phyloP scores from a whole-genome alignment of 2,888 invertebrate species.

The Seira musarum region DNA sequence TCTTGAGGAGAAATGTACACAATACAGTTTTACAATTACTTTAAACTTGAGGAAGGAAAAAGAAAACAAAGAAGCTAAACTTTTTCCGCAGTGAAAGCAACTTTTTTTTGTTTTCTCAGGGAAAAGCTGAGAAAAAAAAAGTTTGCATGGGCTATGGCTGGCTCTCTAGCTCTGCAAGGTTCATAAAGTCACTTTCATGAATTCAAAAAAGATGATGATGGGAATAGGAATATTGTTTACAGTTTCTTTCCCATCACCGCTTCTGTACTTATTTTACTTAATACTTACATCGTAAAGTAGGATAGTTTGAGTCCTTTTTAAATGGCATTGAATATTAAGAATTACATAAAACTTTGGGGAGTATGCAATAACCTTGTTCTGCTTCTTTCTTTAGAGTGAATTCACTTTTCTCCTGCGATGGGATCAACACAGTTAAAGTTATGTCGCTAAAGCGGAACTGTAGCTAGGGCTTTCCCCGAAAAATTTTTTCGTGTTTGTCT shows the following conservation, averaged over 20 bases:
- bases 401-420: too few relatives aligned
- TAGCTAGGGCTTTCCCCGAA: too few relatives aligned
- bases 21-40: background rate
- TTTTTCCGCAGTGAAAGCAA: background rate
- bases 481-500: too few relatives aligned
- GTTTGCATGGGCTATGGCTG: too few relatives aligned
- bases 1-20: background rate
- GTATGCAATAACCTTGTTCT: background rate
- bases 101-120: background rate
- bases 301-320: background rate
- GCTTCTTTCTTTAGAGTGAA: background rate
- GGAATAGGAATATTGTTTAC: constrained; percentile 2
- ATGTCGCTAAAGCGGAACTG: too few relatives aligned
- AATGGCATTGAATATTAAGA: constrained; percentile 15
- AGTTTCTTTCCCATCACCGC: background rate
- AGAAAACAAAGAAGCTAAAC: constrained; percentile 7
- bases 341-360: background rate
- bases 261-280: too few relatives aligned
- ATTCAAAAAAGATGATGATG: background rate
- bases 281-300: background rate
- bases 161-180: background rate
- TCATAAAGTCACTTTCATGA: constrained; percentile 6
- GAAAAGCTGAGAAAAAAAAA: background rate
- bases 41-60: background rate
- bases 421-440: too few relatives aligned